These are phyloP conservation scores for Drosophila formosana DNA, from an alignment of 2,888 invertebrate species.

Conservation along the genomic window DNA sequence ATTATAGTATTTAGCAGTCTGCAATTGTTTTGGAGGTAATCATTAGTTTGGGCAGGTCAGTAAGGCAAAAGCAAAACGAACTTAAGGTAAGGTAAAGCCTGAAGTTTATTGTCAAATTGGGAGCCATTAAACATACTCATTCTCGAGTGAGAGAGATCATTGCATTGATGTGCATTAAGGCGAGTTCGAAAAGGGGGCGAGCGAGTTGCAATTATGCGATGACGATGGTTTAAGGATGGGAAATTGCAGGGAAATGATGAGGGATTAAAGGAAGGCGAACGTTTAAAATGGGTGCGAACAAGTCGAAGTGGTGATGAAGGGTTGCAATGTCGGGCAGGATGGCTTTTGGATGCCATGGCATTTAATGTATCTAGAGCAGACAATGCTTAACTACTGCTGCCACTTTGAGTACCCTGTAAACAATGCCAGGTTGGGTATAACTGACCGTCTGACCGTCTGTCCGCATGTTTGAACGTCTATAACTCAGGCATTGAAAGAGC, in stretches of 20 bases:
- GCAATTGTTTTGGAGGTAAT: neutral
- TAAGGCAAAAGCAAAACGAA: neutral
- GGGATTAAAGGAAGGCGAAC: constrained; percentile 50
- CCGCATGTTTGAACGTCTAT: neutral
- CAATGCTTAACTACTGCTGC: constrained; percentile 42
- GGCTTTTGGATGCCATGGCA: constrained; percentile 10
- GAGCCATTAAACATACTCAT: constrained; percentile 27
- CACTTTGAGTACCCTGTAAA: neutral
- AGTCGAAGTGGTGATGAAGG: constrained; percentile 53
- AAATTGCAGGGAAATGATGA: constrained; percentile 50
- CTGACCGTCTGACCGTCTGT: neutral
- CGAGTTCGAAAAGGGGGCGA: neutral
- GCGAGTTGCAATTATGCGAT: constrained; percentile 41
- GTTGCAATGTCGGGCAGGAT: constrained; percentile 18
- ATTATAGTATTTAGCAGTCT: neutral
- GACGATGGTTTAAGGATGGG: neutral
- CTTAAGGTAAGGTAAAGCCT: neutral
- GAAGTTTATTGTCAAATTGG: constrained; percentile 30
- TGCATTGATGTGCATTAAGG: constrained; percentile 34
- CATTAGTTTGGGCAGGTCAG: constrained; percentile 34
- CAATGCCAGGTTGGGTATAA: neutral
- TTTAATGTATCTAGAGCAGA: constrained; percentile 31
- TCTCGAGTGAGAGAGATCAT: constrained; percentile 21
- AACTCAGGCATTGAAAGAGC: neutral
- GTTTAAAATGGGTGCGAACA: constrained; percentile 63